Base-by-base conservation (phyloP, 92 coral and sea anemone species). In the Paragorgia papillata region DNA sequence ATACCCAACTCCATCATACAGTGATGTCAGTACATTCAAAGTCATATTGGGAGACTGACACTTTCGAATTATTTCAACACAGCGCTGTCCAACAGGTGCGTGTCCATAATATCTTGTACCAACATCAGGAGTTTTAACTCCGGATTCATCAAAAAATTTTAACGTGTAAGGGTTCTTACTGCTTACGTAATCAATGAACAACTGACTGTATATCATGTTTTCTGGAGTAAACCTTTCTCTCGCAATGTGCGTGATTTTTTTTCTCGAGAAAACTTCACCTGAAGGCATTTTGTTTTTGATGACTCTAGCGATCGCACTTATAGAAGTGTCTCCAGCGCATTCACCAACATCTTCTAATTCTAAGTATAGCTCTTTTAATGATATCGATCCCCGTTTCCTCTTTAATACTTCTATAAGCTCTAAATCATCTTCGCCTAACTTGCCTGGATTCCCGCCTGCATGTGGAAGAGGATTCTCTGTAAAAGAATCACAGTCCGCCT, bases 101-200 rank as follows among this genome's bases (percentile, higher is more conserved):
- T n/a, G n/a, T n/a, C n/a, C n/a, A n/a, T n/a, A n/a, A n/a, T 4
- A 80, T 80, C 28, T 39, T 13, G 40, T 84, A 20, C 7, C 88
- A 84, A 31, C 79, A 73, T 0, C 30, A 29, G 82, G 88, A 39
- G 17, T n/a, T 31, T 69, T 84, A 26, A 84, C 24, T 0, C 87
- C 87, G 20, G 79, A 71, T 25, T 84, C 83, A 24, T 84, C 83
- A 41, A 84, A 84, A 39, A 84, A 83, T 43, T 83, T 76, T 14
- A 83, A 3, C 40, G 40, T 40, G 10, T 34, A 17, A 29, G 87
- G 79, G 83, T 70, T 60, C 35, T 79, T 79, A 24, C 74, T n/a
- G 53, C 62, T 17, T 0, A 84, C 67, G 53, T 84, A 84, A 41
- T 70, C 48, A 17, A 79, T 79, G 34, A 84, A 84, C 26, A 84